These are phyloP conservation scores for Antechinus stuartii DNA, from an alignment of 2,113 vertebrate genomes.

Conservation along the genomic window DNA sequence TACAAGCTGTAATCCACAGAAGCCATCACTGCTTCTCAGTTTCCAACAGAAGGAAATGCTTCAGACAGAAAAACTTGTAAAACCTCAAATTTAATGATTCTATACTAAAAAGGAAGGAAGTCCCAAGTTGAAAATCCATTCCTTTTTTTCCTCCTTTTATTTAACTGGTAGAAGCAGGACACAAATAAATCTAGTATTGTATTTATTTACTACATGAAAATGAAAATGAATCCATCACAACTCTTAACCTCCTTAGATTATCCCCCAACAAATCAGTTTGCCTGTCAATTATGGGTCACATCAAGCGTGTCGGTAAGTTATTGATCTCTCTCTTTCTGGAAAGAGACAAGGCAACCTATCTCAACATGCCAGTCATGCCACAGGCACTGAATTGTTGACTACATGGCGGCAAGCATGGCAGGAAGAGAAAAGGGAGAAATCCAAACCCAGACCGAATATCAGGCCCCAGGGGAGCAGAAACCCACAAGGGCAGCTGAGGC, in stretches of 20 bases:
- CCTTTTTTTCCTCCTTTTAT: not conserved
- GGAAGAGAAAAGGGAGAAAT: conserved; percentile 10
- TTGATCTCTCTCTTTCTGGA: not conserved
- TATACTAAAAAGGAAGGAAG: not conserved
- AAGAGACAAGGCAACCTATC: not conserved
- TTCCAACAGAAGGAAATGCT: conserved; percentile 16
- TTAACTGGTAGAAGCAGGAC: not conserved
- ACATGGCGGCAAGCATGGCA: not conserved
- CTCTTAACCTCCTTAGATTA: not conserved
- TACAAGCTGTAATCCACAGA: not conserved
- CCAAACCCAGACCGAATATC: not conserved
- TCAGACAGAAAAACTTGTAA: not conserved
- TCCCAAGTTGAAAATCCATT: not conserved
- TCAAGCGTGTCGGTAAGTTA: not conserved
- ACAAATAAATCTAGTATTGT: not conserved
- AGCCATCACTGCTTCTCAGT: not conserved
- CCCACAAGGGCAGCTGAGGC: not conserved
- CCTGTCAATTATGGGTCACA: not conserved
- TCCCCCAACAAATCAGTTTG: not conserved
- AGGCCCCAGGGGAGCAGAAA: not conserved
- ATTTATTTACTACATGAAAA: conserved; percentile 9
- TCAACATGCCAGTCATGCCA: not conserved
- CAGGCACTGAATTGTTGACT: not conserved
- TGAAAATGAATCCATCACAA: conserved; percentile 37
- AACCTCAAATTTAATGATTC: not conserved